Percentiles rank a stretch among this genome's conserved stretches.
Conservation (phyloP, 2,888 invertebrate species). For the Andrena trimmerana region DNA sequence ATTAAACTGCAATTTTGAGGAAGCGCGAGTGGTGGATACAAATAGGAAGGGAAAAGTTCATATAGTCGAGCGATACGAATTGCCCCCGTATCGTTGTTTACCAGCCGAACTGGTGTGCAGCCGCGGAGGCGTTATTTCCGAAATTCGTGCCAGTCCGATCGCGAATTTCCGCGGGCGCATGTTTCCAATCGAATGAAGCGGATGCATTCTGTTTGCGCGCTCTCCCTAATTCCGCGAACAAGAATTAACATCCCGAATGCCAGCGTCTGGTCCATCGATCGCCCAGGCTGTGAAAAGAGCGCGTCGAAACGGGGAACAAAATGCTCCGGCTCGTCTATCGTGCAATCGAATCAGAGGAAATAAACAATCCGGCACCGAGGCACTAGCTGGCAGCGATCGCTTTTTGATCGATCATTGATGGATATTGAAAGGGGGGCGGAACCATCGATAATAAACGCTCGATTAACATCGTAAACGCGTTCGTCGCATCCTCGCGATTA, state of each 20-base stretch:
- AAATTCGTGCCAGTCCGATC: constrained; percentile 37
- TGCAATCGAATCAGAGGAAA: background rate
- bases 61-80: no score
- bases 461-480: background rate
- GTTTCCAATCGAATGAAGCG: constrained; percentile 26
- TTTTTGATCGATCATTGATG: background rate
- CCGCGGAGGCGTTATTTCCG: constrained; percentile 50
- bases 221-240: constrained; percentile 6
- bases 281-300: background rate
- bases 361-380: background rate
- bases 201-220: background rate
- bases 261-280: constrained; percentile 2
- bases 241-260: constrained; percentile 9
- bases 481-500: background rate
- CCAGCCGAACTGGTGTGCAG: background rate
- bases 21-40: no score
- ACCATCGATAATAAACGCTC: background rate
- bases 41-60: no score
- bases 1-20: no score
- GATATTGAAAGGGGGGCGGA: background rate
- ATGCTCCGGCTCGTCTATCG: background rate
- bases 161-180: constrained; percentile 56
- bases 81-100: background rate
- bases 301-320: background rate
- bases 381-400: background rate